Conservation (phyloP, 1,140 invertebrate genomes). For the Neuroterus valhalla region DNA sequence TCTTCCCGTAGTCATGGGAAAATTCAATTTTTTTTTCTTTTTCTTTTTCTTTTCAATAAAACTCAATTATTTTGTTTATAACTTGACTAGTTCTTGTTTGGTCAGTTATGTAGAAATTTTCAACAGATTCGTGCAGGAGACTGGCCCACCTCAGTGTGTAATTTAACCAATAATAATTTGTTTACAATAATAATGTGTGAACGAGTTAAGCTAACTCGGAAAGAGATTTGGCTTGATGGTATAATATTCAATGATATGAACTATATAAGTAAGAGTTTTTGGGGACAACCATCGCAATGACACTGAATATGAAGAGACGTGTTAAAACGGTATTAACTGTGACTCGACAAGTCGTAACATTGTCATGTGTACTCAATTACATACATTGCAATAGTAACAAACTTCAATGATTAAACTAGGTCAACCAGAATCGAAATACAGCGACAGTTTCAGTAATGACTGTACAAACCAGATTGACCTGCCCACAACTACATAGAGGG, state of each 20-base stretch:
- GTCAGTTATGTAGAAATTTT: no score
- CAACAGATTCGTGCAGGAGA: no score
- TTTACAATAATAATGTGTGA: no score
- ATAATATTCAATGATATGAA: background rate
- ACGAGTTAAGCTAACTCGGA: no score
- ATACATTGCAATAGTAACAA: constrained; percentile 17
- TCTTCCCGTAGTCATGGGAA: no score
- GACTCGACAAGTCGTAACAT: constrained; percentile 28
- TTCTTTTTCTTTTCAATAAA: no score
- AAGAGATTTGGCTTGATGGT: no score
- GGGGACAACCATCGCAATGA: background rate
- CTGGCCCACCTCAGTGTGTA: no score
- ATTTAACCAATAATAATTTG: no score
- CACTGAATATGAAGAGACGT: constrained; percentile 10
- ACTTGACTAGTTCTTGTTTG: no score
- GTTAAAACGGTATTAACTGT: constrained; percentile 22
- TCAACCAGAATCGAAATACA: constrained; percentile 27
- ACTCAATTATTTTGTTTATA: no score
- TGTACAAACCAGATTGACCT: constrained; percentile 27
- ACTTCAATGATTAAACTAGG: constrained; percentile 20
- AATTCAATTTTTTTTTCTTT: no score
- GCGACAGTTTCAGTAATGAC: constrained; percentile 15
- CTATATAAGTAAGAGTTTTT: background rate
- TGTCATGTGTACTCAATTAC: constrained; percentile 12
- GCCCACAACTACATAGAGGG: background rate